Base-by-base conservation (phyloP, 2,113 vertebrate genomes). In the Stigmatopora argus region DNA sequence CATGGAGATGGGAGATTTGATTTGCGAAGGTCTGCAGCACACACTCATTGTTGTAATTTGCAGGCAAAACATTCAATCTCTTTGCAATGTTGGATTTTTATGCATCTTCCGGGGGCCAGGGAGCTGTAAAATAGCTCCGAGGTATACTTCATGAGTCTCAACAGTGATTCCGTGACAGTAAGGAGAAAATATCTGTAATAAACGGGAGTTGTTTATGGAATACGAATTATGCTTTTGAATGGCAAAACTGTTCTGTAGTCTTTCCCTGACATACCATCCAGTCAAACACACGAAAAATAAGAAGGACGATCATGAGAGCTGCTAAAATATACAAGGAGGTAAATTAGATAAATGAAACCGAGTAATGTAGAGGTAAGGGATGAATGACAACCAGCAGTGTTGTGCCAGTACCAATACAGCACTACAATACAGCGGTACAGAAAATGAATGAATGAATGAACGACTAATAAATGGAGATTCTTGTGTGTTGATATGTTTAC, bases 181-280 rank as follows among this genome's bases (percentile, higher is more conserved):
- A 69, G 78, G 82, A 69, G 69, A 73, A 85, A 83, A 82, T 84
- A 72, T 74, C 70, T 65, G 82, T 78, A 75, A 83, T 78, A 87
- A 89, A 89, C 81, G 80, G 31, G 26, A 60, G 59, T 73, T 78
- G 85, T 86, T 88, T 78, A 85, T 67, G 78, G 86, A 88, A 90
- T 86, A 88, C 85, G 84, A 87, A 89, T 88, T 79, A 81, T 68
- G 68, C 79, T 62, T 69, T 74, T 66, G 45, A 66, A 74, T 69
- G 14, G 12, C 64, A 77, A 77, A 70, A 63, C 64, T 68, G 66
- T 68, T 75, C 76, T 80, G 81, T 66, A 73, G 78, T 71, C 73
- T 70, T 74, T 67, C 62, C 78, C 69, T 68, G 74, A 78, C 78
- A 78, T 79, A 58, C 53, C 51, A 52, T 69, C 19, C 66, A 70